Evolutionary conservation across 64 coral and sea anemone genomes (phyloP).

Genomic region (Pachyseris speciosa): DNA sequence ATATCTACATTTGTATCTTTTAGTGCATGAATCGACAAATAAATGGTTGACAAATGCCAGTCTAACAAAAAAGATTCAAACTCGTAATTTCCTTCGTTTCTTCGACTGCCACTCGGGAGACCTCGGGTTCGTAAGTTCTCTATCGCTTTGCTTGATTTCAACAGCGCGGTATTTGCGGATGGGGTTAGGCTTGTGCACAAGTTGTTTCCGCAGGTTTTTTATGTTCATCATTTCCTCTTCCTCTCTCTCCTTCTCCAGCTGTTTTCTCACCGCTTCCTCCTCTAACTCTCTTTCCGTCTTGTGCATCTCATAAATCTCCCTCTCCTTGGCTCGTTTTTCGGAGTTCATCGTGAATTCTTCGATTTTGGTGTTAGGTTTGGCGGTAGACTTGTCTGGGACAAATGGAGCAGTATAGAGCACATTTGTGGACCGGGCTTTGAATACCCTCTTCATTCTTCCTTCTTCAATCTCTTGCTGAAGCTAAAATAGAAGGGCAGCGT

Average conservation of each 20-base stretch:
- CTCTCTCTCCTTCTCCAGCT: constrained; percentile 59
- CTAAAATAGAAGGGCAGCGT: constrained; percentile 19
- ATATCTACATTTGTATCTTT: no score
- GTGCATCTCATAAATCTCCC: constrained; percentile 83
- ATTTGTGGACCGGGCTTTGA: constrained; percentile 78
- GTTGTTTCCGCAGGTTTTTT: constrained; percentile 73
- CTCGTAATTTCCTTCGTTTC: constrained; percentile 67
- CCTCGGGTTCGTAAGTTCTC: constrained; percentile 59
- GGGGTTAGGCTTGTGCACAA: constrained; percentile 87
- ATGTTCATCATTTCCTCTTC: constrained; percentile 78
- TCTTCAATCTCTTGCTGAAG: constrained; percentile 82
- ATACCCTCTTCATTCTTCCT: constrained; percentile 75
- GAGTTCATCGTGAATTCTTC: constrained; percentile 79
- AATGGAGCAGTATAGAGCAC: constrained; percentile 78
- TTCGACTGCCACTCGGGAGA: constrained; percentile 75
- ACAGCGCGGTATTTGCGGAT: constrained; percentile 71
- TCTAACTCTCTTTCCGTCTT: constrained; percentile 66
- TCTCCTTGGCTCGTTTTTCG: constrained; percentile 77
- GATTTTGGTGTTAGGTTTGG: constrained; percentile 68
- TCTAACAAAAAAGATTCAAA: background rate
- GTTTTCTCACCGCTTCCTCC: constrained; percentile 30
- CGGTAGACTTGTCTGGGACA: constrained; percentile 75
- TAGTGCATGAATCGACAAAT: background rate
- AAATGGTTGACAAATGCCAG: background rate
- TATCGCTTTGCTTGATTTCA: constrained; percentile 62